Evolutionary conservation across 2,888 invertebrate species (phyloP).

Genomic region (Hedya salicella): DNA sequence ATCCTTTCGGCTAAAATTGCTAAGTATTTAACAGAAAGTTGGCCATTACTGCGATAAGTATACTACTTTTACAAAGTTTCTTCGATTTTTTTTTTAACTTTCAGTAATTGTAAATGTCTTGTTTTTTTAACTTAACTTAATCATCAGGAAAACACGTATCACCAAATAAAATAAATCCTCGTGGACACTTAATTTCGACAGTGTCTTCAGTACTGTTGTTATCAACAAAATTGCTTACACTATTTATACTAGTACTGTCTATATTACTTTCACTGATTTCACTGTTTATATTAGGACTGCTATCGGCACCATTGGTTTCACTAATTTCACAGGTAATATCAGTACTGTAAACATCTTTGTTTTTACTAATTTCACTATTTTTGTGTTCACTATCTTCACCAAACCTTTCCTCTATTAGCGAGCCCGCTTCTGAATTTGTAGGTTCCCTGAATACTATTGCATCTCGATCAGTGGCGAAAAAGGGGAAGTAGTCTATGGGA

Average conservation of each 20-base stretch:
- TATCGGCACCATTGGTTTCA: not conserved
- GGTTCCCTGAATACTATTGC: conserved; percentile 68
- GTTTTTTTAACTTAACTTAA: conserved; percentile 32
- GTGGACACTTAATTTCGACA: conserved; percentile 50
- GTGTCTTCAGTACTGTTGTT: conserved; percentile 20
- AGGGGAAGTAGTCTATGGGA: conserved; percentile 53
- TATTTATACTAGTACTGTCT: not conserved
- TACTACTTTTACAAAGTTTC: no score
- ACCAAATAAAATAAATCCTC: conserved; percentile 50
- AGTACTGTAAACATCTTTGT: not conserved
- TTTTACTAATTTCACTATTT: not conserved
- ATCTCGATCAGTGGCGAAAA: conserved; percentile 53
- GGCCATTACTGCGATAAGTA: no score
- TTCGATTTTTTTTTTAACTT: no score
- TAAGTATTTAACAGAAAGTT: no score
- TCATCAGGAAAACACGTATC: conserved; percentile 54
- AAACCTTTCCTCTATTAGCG: conserved; percentile 14
- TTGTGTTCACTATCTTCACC: conserved; percentile 1
- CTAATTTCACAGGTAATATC: not conserved
- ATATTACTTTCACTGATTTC: conserved; percentile 2
- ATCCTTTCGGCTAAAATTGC: no score
- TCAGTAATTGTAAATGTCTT: no score
- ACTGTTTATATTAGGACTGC: not conserved
- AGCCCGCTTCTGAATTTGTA: conserved; percentile 58
- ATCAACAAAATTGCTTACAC: not conserved